Conservation (phyloP, 2,888 invertebrate species). For the Dascillus cervinus region DNA sequence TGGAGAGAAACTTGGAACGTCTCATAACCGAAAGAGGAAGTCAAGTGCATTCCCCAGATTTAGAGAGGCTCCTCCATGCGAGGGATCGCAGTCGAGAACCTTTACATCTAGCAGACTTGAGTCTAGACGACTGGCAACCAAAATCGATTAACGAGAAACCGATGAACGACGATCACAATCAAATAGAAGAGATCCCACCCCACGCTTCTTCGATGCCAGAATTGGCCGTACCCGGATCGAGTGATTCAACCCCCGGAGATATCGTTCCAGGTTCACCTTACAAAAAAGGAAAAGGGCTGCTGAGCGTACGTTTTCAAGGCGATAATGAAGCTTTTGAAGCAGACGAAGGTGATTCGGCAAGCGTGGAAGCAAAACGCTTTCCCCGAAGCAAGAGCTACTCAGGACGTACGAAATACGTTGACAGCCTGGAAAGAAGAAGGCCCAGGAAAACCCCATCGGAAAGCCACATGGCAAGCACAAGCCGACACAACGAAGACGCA, state of each 20-base stretch:
- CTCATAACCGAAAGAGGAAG: slow-evolving; percentile 46
- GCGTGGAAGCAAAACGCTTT: slow-evolving; percentile 34
- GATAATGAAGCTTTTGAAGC: slow-evolving; percentile 43
- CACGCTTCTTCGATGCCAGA: slow-evolving; percentile 59
- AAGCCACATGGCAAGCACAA: slow-evolving; percentile 29
- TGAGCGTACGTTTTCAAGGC: slow-evolving; percentile 50
- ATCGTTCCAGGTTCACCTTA: slow-evolving; percentile 39
- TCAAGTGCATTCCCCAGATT: slow-evolving; percentile 34
- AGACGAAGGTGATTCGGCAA: slow-evolving; percentile 37
- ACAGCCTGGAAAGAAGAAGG: slow-evolving; percentile 32
- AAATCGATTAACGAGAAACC: slow-evolving; percentile 29
- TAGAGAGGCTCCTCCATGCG: slow-evolving; percentile 47
- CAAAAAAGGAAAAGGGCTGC: slow-evolving; percentile 36
- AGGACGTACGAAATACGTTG: slow-evolving; percentile 39
- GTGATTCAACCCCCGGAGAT: slow-evolving; percentile 24
- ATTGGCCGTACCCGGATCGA: slow-evolving; percentile 40
- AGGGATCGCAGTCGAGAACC: slow-evolving; percentile 53
- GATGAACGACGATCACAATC: slow-evolving; percentile 31
- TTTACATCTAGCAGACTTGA: slow-evolving; percentile 51
- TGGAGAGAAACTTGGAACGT: slow-evolving; percentile 61
- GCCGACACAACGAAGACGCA: slow-evolving; percentile 52
- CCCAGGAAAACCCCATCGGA: slow-evolving; percentile 36
- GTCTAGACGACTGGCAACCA: slow-evolving; percentile 49
- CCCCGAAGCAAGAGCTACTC: slow-evolving; percentile 50
- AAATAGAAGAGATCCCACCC: slow-evolving; percentile 30